Evolutionary conservation across 2,888 invertebrate species (phyloP), one percentile per base, ranked within the genome.

Genomic region (Tuberolachnus salignus): DNA sequence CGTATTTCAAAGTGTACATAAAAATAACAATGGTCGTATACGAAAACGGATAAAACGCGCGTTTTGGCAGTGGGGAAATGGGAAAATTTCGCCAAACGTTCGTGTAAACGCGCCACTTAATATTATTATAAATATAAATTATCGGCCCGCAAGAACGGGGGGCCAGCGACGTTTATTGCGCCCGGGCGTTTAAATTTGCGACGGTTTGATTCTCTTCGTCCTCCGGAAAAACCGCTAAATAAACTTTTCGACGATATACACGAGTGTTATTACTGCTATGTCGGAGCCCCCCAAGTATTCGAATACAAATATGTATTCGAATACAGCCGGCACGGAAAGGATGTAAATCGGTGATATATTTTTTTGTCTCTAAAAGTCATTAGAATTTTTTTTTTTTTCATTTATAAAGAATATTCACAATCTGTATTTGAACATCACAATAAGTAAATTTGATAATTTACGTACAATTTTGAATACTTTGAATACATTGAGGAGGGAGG

Each of bases 121-220:
- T n/a, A 51, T 51, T 53, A 53, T n/a, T n/a, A n/a, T n/a, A n/a
- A n/a, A n/a, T n/a, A n/a, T 55, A 19, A 10, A 55, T 21, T 23
- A 55, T 53, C 16, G 34, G 71, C 23, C 26, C 42, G 13, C 64
- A 23, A 26, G n/a, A 61, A 75, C 57, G 9, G 59, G 59, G 34
- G 67, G 46, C n/a, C n/a, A n/a, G n/a, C n/a, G n/a, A 75, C 66
- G 66, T 19, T 59, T 75, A 67, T 75, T 75, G 46, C 67, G 14
- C 3, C 34, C 34, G 34, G 34, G 34, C 26, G 75, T 67, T n/a
- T 75, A 66, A 75, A 75, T 67, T 23, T 66, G 46, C 34, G 57
- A 16, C 57, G 19, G 44, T 57, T n/a, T 75, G 67, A 75, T 75
- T 75, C 66, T 75, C n/a, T n/a, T n/a, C 75, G 57, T 75, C 66